These are phyloP conservation scores for Idaea straminata DNA, from an alignment of 2,888 invertebrate genomes.

Conservation along the genomic window DNA sequence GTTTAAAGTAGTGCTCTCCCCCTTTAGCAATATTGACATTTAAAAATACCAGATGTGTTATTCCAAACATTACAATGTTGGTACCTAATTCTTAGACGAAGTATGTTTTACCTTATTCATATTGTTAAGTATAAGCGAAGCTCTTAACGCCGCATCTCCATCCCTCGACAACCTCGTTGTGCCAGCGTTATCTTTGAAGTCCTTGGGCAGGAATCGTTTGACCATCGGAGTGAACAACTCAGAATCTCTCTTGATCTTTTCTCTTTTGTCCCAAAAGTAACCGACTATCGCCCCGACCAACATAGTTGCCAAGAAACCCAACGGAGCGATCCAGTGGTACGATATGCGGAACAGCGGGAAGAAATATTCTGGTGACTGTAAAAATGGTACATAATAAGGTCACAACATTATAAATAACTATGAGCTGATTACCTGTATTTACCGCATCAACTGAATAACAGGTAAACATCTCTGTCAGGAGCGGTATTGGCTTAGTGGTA, in stretches of 20 bases:
- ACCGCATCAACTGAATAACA: too few species aligned
- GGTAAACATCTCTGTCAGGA: too few species aligned
- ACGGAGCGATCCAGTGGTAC: conserved; percentile 90
- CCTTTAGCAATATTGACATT: too few species aligned
- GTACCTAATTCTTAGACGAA: too few species aligned
- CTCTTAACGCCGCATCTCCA: conserved; percentile 34
- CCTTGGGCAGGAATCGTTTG: conserved; percentile 55
- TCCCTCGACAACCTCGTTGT: conserved; percentile 36
- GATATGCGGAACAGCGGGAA: conserved; percentile 89
- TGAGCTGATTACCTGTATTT: too few species aligned
- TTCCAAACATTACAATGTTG: too few species aligned
- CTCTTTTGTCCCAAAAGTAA: conserved; percentile 51
- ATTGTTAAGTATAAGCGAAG: conserved; percentile 54
- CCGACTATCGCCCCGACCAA: conserved; percentile 84
- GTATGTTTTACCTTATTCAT: conserved; percentile 37
- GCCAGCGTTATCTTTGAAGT: conserved; percentile 48
- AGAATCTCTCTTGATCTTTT: conserved; percentile 51
- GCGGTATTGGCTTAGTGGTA: too few species aligned
- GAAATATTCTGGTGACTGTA: conserved; percentile 69
- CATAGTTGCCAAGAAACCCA: conserved; percentile 84
- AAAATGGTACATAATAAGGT: neutral
- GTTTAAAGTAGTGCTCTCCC: too few species aligned
- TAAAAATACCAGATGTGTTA: too few species aligned
- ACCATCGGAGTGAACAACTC: conserved; percentile 64
- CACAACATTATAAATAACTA: neutral